Evolutionary conservation across 2,888 invertebrate genomes (phyloP), one percentile per base, ranked within the genome.

Genomic region (Melipona beecheii): DNA sequence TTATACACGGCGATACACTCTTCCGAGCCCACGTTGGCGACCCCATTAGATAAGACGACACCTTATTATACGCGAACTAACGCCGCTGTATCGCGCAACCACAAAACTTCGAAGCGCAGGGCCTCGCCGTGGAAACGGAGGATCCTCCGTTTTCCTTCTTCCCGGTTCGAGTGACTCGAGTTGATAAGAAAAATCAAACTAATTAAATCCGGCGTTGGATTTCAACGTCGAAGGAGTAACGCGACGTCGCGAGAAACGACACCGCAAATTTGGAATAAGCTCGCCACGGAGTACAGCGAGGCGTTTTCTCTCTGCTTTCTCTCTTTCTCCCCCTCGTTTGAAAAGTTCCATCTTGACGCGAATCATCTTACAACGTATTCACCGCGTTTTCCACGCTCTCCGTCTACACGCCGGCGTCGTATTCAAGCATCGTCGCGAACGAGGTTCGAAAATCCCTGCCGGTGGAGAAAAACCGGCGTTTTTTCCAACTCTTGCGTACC

Each of bases 21-120:
- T 94, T 94, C 93, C 93, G 91, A 90, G 90, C 89, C 90, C 87
- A 85, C 90, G 91, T 86, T 90, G 90, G 90, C 92, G 91, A 93
- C 93, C 93, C 94, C 93, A 94, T 94, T 93, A 94, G 94, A 94
- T 94, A 94, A 94, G 94, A 93, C 93, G 94, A 94, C 94, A 94
- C 94, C 94, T 94, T 94, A 94, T 94, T 94, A 94, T 93, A 92
- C 92, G 89, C 83, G 85, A 89, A 86, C 88, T 85, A 89, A 89
- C 90, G 87, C 83, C 83, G 83, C 85, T 81, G 84, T 90, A 88
- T 87, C 88, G 87, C 64, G 79, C 89, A 72, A 73, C 85, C 89
- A 81, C 89, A 88, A 90, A 89, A 90, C 87, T 89, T 89, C 82
- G 76, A 89, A 86, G 83, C 78, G 80, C 78, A 62, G 69, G 64